These are phyloP conservation scores for Acleris laterana DNA, from an alignment of 2,888 invertebrate genomes.

Conservation along the genomic window DNA sequence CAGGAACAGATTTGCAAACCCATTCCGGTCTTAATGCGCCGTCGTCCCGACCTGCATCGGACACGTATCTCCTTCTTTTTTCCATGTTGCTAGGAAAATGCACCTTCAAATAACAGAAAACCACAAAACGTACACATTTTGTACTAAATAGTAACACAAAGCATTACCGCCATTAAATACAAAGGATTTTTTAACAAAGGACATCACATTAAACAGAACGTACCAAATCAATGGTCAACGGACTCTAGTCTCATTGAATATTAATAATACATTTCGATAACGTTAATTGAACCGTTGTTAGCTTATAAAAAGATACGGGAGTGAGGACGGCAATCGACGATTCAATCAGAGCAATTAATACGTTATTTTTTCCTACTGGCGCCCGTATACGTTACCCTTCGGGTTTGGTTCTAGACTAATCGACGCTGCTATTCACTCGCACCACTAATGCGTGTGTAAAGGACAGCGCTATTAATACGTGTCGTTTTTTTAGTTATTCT, in stretches of 20 bases:
- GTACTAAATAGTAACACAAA: slow-evolving; percentile 19
- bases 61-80: slow-evolving; percentile 14
- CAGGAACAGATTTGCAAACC: slow-evolving; percentile 28
- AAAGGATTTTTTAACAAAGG: slow-evolving; percentile 25
- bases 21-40: slow-evolving; percentile 19
- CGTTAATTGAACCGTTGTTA: slow-evolving; percentile 32
- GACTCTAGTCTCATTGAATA: slow-evolving; percentile 33
- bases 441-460: slow-evolving; percentile 16
- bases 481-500: slow-evolving; percentile 12
- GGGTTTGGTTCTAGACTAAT: slow-evolving; percentile 28
- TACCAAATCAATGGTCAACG: slow-evolving; percentile 26
- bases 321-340: slow-evolving; percentile 33
- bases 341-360: slow-evolving; percentile 36
- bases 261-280: slow-evolving; percentile 36
- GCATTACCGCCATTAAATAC: slow-evolving; percentile 6
- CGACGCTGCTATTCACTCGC: slow-evolving; percentile 21
- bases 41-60: slow-evolving; percentile 3
- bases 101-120: not conserved
- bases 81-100: slow-evolving; percentile 8
- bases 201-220: slow-evolving; percentile 24
- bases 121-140: slow-evolving; percentile 5
- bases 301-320: slow-evolving; percentile 38
- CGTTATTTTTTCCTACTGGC: slow-evolving; percentile 32
- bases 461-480: slow-evolving; percentile 22
- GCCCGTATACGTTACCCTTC: slow-evolving; percentile 28